These are phyloP conservation scores for Nibea coibor DNA, from an alignment of 2,113 vertebrate genomes.

Conservation along the genomic window DNA sequence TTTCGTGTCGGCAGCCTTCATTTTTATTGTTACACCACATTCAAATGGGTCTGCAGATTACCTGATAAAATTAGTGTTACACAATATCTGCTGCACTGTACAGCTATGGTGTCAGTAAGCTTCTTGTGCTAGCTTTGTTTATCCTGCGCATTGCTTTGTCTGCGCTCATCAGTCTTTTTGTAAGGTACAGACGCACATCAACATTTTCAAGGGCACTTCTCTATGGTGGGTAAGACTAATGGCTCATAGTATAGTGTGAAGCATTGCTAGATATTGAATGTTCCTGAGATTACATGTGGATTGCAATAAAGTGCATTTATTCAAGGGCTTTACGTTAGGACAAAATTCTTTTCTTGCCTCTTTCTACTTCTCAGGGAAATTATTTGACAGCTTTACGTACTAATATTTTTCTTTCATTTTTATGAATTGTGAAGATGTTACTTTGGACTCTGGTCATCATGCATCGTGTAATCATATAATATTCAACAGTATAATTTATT, in stretches of 20 bases:
- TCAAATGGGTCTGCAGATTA: conserved; percentile 2
- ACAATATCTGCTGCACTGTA: neutral
- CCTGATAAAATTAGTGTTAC: neutral
- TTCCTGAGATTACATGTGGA: neutral
- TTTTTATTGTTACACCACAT: neutral
- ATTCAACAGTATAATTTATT: neutral
- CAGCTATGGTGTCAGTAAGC: neutral
- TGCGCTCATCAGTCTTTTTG: neutral
- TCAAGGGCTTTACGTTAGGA: neutral
- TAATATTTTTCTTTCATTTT: neutral
- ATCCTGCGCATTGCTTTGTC: neutral
- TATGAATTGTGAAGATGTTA: neutral
- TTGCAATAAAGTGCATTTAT: neutral
- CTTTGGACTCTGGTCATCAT: neutral
- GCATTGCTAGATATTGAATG: neutral
- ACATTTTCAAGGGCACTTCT: neutral
- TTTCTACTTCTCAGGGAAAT: neutral
- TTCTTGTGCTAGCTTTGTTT: neutral
- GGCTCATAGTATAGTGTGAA: too few relatives aligned
- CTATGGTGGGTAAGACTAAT: neutral
- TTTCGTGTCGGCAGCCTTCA: conserved; percentile 52
- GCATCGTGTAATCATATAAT: neutral
- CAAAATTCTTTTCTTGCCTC: neutral
- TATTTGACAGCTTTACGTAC: neutral
- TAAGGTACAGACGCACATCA: neutral